Conservation (phyloP, 2,797 vertebrate genomes). For the Onychomys torridus region DNA sequence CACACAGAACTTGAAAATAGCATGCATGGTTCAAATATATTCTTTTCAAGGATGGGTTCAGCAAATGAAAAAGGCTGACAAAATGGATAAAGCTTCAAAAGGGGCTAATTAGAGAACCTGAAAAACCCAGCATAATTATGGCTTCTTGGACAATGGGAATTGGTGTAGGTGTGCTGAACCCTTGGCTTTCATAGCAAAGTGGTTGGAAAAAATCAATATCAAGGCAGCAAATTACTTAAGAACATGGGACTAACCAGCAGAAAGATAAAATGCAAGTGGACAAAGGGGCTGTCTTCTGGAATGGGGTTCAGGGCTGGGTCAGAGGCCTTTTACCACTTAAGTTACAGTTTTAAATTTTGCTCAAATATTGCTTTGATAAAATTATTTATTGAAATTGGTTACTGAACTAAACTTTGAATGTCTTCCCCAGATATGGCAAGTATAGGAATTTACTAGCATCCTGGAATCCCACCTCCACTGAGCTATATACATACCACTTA, state of each 20-base stretch:
- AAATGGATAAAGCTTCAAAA: background rate
- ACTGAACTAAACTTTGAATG: background rate
- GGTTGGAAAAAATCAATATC: background rate
- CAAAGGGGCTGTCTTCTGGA: background rate
- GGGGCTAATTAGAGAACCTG: background rate
- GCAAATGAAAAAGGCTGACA: background rate
- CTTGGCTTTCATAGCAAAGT: background rate
- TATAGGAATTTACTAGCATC: background rate
- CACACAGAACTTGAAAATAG: background rate
- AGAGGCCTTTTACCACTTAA: background rate
- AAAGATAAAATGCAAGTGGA: background rate
- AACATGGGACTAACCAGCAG: background rate
- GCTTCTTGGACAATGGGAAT: background rate
- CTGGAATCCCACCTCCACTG: no score
- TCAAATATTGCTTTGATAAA: background rate
- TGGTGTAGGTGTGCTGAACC: rapidly evolving
- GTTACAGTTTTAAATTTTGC: background rate
- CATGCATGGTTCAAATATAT: background rate
- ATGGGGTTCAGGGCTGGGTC: background rate
- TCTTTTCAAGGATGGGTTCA: background rate
- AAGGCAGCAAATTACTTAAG: background rate
- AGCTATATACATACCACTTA: background rate
- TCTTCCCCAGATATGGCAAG: background rate
- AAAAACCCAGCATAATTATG: background rate
- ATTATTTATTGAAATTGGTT: background rate